Conservation (phyloP, 64 coral and sea anemone species). For the Montipora efflorescens region DNA sequence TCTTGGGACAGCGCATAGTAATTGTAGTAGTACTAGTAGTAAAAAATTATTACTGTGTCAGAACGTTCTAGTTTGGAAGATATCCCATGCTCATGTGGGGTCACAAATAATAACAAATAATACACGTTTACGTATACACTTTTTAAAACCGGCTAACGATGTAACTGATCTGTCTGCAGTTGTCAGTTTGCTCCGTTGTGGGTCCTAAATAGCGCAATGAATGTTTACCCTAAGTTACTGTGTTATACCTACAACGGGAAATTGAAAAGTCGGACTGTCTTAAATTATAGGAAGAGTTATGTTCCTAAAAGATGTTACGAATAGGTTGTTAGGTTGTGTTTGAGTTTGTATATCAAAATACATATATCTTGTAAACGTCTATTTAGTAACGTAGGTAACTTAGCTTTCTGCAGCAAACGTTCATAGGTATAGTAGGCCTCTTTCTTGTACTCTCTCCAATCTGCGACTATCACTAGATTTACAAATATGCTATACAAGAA, state of each 20-base stretch:
- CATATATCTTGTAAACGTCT: not conserved
- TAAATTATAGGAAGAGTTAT: not conserved
- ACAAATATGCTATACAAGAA: not conserved
- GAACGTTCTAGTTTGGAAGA: too few relatives aligned
- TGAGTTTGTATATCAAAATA: not conserved
- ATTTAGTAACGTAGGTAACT: not conserved
- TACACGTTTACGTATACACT: too few relatives aligned
- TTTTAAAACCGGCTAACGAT: too few relatives aligned
- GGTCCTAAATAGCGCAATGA: not conserved
- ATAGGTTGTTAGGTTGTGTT: not conserved
- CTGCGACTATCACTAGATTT: not conserved
- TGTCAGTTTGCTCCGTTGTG: too few relatives aligned
- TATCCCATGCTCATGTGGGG: too few relatives aligned
- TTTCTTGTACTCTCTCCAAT: not conserved
- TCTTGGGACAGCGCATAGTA: too few relatives aligned
- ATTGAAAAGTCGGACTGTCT: not conserved
- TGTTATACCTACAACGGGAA: not conserved
- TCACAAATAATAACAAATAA: too few relatives aligned
- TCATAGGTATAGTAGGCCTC: not conserved
- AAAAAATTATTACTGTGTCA: too few relatives aligned
- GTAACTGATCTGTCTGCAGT: too few relatives aligned
- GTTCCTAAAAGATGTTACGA: not conserved
- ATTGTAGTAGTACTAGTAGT: too few relatives aligned
- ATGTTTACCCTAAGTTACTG: not conserved
- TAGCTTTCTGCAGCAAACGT: not conserved